These are phyloP conservation scores for Setophaga coronata DNA, from an alignment of 2,113 vertebrate genomes.

Conservation along the genomic window DNA sequence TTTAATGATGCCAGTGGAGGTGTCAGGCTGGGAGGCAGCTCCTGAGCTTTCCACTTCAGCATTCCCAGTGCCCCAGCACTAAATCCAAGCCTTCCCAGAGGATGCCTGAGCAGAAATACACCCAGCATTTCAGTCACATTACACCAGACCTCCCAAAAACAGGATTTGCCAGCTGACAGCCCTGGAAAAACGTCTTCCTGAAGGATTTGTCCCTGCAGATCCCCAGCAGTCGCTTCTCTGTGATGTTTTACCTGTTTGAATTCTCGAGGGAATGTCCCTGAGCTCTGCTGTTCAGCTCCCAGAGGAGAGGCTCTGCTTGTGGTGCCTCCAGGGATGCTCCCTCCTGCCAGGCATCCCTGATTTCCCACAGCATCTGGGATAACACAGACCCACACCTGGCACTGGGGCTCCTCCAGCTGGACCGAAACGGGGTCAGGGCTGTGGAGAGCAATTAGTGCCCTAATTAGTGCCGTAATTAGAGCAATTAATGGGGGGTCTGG, in stretches of 20 bases:
- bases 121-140: background rate
- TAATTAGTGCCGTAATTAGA: background rate
- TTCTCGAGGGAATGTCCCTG: background rate
- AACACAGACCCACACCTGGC: background rate
- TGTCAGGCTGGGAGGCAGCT: background rate
- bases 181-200: background rate
- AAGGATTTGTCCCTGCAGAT: background rate
- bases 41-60: background rate
- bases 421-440: background rate
- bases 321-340: background rate
- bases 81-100: background rate
- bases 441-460: background rate
- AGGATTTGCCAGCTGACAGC: background rate
- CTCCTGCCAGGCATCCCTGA: background rate
- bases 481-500: background rate
- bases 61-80: background rate
- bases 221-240: rapidly evolving
- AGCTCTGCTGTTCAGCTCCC: background rate
- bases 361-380: background rate
- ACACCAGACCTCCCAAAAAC: background rate
- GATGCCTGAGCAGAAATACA: background rate
- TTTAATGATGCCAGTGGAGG: background rate
- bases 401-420: background rate
- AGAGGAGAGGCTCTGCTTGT: background rate
- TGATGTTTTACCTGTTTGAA: background rate